These are phyloP conservation scores for Sphenodon punctatus DNA, from an alignment of 2,797 vertebrate genomes.

Conservation along the genomic window DNA sequence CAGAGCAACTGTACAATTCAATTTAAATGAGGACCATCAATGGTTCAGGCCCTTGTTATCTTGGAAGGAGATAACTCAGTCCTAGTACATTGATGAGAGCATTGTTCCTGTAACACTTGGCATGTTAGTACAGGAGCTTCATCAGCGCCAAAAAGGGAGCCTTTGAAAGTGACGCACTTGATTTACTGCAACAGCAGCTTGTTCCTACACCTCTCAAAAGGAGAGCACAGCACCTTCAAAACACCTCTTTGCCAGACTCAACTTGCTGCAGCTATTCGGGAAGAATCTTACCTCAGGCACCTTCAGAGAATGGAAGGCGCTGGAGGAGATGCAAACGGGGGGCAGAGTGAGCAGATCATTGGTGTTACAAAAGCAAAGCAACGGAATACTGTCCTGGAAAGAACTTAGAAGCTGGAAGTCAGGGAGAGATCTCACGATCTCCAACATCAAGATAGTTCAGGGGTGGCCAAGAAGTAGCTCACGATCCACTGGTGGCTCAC, in stretches of 20 bases:
- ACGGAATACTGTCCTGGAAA: not conserved
- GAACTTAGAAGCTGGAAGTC: not conserved
- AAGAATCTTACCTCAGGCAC: not conserved
- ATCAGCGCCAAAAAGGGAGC: not conserved
- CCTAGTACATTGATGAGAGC: not conserved
- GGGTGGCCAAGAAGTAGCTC: no score
- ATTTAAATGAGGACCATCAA: no score
- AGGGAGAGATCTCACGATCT: no score
- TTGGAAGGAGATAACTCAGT: fast-evolving
- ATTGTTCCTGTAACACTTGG: not conserved
- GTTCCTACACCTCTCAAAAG: not conserved
- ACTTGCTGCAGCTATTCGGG: not conserved
- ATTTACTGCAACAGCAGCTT: not conserved
- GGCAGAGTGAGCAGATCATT: not conserved
- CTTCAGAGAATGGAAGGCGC: not conserved
- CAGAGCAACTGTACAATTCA: no score
- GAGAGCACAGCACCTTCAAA: not conserved
- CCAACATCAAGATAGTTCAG: no score
- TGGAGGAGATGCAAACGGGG: not conserved
- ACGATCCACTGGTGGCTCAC: no score
- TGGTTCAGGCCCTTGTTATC: no score
- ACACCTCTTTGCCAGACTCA: not conserved
- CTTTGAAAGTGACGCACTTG: not conserved
- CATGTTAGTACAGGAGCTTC: not conserved
- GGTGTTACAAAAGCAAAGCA: not conserved